Conservation (phyloP, 2,113 vertebrate genomes). For the Cyrtonyx montezumae region DNA sequence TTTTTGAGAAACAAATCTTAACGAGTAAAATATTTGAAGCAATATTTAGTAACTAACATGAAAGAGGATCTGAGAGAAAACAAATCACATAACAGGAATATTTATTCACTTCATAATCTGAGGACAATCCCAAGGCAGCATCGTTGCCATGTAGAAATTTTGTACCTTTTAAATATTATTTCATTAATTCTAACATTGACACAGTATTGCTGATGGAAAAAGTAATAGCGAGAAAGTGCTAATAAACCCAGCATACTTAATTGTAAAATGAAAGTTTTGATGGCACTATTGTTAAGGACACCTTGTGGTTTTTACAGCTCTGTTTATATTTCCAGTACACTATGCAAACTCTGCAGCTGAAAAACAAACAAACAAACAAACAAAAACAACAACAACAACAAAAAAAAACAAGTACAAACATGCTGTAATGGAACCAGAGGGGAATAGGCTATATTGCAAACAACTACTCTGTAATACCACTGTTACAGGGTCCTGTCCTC, state of each 20-base stretch:
- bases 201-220: constrained; percentile 38
- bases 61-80: constrained; percentile 32
- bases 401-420: neutral
- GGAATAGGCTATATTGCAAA: constrained; percentile 14
- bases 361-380: neutral
- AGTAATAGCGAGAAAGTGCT: constrained; percentile 39
- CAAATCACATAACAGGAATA: neutral
- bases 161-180: neutral
- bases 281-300: constrained; percentile 24
- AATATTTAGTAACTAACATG: constrained; percentile 38
- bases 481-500: neutral
- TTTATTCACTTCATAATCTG: neutral
- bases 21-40: constrained; percentile 30
- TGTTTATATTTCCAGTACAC: constrained; percentile 64
- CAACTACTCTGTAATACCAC: neutral
- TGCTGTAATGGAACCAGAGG: neutral
- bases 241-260: constrained; percentile 53
- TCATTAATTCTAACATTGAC: constrained; percentile 23
- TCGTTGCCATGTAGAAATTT: neutral
- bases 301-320: constrained; percentile 19
- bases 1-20: constrained; percentile 41
- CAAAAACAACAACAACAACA: too few relatives aligned
- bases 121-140: neutral
- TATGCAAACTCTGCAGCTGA: constrained; percentile 36
- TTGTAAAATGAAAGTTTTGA: constrained; percentile 41